Evolutionary conservation across 2,888 invertebrate species (phyloP).

Genomic region (Hylaea fasciaria): DNA sequence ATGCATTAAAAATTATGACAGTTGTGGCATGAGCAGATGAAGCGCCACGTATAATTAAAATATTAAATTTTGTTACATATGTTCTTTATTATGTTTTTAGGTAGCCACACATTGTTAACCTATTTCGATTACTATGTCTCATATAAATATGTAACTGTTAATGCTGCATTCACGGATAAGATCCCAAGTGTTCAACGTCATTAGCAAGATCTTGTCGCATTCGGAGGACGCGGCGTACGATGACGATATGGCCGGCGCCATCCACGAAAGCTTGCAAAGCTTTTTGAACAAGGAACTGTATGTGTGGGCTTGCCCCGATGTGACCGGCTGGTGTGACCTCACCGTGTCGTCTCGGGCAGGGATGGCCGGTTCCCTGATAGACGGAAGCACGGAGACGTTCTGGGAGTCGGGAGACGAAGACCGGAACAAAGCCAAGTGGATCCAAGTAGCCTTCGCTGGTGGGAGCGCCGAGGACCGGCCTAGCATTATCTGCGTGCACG

Average conservation of each 20-base stretch:
- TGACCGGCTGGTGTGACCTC: constrained; percentile 91
- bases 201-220: constrained; percentile 96
- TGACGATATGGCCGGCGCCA: constrained; percentile 65
- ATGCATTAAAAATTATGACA: too few species aligned
- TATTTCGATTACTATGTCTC: not conserved
- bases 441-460: constrained; percentile 84
- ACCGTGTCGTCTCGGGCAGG: constrained; percentile 97
- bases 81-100: too few species aligned
- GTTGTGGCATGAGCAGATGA: too few species aligned
- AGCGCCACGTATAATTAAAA: too few species aligned
- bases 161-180: constrained; percentile 70
- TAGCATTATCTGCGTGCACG: constrained; percentile 92
- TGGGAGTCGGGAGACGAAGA: constrained; percentile 99
- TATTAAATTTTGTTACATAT: too few species aligned
- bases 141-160: constrained; percentile 49
- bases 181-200: constrained; percentile 97
- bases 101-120: too few species aligned
- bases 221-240: constrained; percentile 91
- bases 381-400: constrained; percentile 98
- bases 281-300: constrained; percentile 74
- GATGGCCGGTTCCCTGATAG: constrained; percentile 96
- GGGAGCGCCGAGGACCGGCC: constrained; percentile 84
- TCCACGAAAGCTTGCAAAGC: constrained; percentile 75
- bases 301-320: constrained; percentile 89
- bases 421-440: constrained; percentile 94